phyloP scores from a whole-genome alignment of 2,888 invertebrate genomes.

The Athalia rosae region DNA sequence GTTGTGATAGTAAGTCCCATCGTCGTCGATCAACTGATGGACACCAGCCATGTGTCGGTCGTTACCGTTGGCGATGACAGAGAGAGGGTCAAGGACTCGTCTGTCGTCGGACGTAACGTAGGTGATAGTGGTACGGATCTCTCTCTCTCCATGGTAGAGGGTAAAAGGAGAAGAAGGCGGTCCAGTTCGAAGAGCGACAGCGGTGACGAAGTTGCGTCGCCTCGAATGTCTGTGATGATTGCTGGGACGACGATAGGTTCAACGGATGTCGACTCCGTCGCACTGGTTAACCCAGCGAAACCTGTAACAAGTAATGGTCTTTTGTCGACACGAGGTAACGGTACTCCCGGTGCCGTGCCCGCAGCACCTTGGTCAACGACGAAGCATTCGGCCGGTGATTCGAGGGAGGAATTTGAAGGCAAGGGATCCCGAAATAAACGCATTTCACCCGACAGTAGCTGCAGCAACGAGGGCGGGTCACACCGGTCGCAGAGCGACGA shows the following conservation, averaged over 20 bases:
- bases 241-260: slow-evolving; percentile 72
- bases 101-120: slow-evolving; percentile 62
- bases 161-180: slow-evolving; percentile 60
- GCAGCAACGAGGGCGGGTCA: slow-evolving; percentile 73
- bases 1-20: slow-evolving; percentile 88
- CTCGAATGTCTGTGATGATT: slow-evolving; percentile 73
- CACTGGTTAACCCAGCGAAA: slow-evolving; percentile 63
- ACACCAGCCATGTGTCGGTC: slow-evolving; percentile 93
- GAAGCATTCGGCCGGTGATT: slow-evolving; percentile 47
- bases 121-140: slow-evolving; percentile 59
- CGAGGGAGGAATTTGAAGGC: slow-evolving; percentile 52
- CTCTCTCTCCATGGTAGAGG: slow-evolving; percentile 50
- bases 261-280: slow-evolving; percentile 64
- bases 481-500: slow-evolving; percentile 83
- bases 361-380: slow-evolving; percentile 63
- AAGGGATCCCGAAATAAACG: slow-evolving; percentile 66
- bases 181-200: slow-evolving; percentile 64
- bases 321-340: slow-evolving; percentile 61
- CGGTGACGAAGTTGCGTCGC: slow-evolving; percentile 71
- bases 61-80: slow-evolving; percentile 90
- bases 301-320: slow-evolving; percentile 72
- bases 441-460: slow-evolving; percentile 80
- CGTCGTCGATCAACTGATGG: slow-evolving; percentile 75
- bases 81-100: slow-evolving; percentile 85
- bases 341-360: slow-evolving; percentile 21